Conservation (phyloP, 2,797 vertebrate genomes). For the Sebastiscus tertius region DNA sequence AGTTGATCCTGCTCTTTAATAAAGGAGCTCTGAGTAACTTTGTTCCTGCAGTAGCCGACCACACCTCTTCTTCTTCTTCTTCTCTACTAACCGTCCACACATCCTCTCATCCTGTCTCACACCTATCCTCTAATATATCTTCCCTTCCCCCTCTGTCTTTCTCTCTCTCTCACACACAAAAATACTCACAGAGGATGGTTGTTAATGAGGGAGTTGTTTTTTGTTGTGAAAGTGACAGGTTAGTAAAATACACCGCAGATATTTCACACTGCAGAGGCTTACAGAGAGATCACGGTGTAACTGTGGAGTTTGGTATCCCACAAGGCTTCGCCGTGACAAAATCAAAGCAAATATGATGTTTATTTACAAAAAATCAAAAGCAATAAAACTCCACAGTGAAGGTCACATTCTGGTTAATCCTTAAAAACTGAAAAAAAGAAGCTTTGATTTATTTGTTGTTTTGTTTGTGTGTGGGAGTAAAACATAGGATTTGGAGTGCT, state of each 20-base stretch:
- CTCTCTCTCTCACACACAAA: constrained; percentile 16
- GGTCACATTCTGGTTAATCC: constrained; percentile 21
- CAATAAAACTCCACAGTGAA: neutral
- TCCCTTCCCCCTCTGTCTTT: neutral
- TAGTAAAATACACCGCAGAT: constrained; percentile 43
- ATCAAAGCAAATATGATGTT: constrained; percentile 17
- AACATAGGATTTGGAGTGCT: neutral
- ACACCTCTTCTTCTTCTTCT: constrained; percentile 4
- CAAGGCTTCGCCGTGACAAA: constrained; percentile 28
- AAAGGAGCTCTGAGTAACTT: constrained; percentile 53
- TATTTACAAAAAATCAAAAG: constrained; percentile 6
- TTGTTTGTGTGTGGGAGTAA: neutral
- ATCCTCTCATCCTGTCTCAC: constrained; percentile 8
- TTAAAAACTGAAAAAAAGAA: neutral
- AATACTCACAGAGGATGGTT: constrained; percentile 19
- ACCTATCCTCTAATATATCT: constrained; percentile 9
- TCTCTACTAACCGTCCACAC: constrained; percentile 7
- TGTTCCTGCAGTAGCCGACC: constrained; percentile 39
- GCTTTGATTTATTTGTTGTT: neutral
- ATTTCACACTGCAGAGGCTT: constrained; percentile 26
- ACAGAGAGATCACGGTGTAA: constrained; percentile 5
- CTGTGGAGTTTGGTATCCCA: constrained; percentile 33
- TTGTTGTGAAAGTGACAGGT: constrained; percentile 62
- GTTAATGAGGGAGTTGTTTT: constrained; percentile 55
- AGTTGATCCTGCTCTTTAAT: constrained; percentile 52